Evolutionary conservation across 2,797 vertebrate genomes (phyloP).

Genomic region (Etheostoma nigrum): DNA sequence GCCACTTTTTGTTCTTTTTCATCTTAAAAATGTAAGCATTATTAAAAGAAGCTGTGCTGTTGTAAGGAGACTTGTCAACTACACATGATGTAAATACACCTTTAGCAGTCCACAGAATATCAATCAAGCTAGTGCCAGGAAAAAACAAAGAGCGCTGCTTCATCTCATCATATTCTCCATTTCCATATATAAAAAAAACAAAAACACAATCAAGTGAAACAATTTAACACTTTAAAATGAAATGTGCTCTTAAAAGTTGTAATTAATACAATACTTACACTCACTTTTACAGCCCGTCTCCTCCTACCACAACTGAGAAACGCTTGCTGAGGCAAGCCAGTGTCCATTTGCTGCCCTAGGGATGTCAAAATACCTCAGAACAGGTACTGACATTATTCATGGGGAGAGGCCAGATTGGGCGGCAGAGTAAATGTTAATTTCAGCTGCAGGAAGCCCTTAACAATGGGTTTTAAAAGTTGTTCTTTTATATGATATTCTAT

Average conservation of each 20-base stretch:
- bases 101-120: neutral
- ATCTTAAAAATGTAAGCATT: neutral
- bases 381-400: neutral
- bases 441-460: neutral
- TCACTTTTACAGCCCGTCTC: conserved; percentile 33
- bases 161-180: neutral
- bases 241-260: neutral
- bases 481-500: neutral
- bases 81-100: neutral
- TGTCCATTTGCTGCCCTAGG: conserved; percentile 23
- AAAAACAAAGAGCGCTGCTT: neutral
- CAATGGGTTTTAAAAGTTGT: neutral
- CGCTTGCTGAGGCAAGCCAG: conserved; percentile 26
- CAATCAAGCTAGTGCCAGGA: neutral
- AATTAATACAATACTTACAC: conserved; percentile 58
- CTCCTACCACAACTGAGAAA: conserved; percentile 42
- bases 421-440: neutral
- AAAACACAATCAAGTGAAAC: neutral
- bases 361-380: neutral
- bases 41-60: neutral
- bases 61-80: neutral
- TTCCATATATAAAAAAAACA: neutral
- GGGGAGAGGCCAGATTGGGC: neutral
- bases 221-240: neutral
- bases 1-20: neutral